phyloP scores from a whole-genome alignment of 35 echinoderm and acorn worm genomes.

The Holothuria glaberrima region DNA sequence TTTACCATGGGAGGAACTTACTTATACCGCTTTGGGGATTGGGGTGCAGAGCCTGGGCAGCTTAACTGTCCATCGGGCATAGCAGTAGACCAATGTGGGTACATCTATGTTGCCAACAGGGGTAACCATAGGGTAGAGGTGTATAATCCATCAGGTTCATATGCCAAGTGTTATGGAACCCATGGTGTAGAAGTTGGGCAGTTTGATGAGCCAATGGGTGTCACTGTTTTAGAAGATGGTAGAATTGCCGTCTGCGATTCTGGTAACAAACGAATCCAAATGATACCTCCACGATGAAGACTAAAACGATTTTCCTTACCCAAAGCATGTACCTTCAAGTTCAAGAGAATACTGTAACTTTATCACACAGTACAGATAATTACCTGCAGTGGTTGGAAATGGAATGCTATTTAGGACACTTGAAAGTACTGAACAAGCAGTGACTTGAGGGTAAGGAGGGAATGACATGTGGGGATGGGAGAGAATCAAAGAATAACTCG shows the following conservation, averaged over 20 bases:
- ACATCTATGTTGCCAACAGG: conserved; percentile 88
- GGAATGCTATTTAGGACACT: no score
- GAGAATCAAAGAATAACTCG: no score
- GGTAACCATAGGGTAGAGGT: conserved; percentile 94
- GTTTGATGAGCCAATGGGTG: conserved; percentile 90
- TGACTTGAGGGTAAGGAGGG: no score
- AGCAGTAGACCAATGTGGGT: conserved; percentile 75
- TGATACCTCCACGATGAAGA: conserved; percentile 52
- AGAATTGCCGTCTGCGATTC: conserved; percentile 84
- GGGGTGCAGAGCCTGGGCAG: conserved; percentile 87
- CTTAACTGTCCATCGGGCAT: conserved; percentile 95
- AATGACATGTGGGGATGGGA: no score
- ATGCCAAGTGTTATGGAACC: conserved; percentile 69
- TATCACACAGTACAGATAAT: no score
- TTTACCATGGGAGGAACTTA: conserved; percentile 86
- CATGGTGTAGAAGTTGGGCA: conserved; percentile 83
- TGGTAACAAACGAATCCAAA: conserved; percentile 87
- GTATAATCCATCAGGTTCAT: conserved; percentile 93
- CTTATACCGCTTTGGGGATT: conserved; percentile 87
- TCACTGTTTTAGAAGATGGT: conserved; percentile 79
- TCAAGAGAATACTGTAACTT: no score
- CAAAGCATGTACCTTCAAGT: no score
- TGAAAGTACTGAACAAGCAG: no score
- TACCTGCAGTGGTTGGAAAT: no score
- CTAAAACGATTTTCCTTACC: no score